These are phyloP conservation scores for Sebastolobus altivelis DNA, from an alignment of 2,797 vertebrate species.

Conservation along the genomic window DNA sequence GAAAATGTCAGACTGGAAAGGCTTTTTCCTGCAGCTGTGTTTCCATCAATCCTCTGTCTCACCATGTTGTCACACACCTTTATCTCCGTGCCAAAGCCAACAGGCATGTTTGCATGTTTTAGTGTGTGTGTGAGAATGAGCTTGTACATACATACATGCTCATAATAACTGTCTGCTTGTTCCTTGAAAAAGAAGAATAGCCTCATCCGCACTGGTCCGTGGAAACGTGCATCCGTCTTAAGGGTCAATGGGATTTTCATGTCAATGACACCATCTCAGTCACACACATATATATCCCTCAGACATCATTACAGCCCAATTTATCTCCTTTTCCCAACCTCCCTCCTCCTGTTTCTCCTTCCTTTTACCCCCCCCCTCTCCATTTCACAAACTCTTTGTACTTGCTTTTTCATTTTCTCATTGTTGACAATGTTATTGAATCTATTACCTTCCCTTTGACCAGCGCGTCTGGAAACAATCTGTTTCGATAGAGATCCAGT, in stretches of 20 bases:
- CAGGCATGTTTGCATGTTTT: constrained; percentile 15
- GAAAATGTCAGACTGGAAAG: constrained; percentile 49
- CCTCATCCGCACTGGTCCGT: constrained; percentile 6
- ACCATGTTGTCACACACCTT: background rate
- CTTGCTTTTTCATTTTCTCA: background rate
- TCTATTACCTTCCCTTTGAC: constrained; percentile 59
- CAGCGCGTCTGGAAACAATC: background rate
- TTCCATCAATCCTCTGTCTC: constrained; percentile 33
- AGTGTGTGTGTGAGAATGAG: background rate
- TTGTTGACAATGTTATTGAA: constrained; percentile 55
- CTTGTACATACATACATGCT: background rate
- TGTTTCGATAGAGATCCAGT: constrained; percentile 14
- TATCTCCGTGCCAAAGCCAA: background rate
- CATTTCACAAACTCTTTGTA: constrained; percentile 23
- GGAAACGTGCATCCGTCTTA: constrained; percentile 33
- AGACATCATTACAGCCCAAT: constrained; percentile 29
- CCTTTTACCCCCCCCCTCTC: background rate
- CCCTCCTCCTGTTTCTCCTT: background rate
- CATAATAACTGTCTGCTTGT: constrained; percentile 4
- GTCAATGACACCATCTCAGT: constrained; percentile 39
- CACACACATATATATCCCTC: constrained; percentile 34
- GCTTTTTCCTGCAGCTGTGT: constrained; percentile 7
- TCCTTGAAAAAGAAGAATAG: constrained; percentile 4
- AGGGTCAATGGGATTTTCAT: constrained; percentile 44
- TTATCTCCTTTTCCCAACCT: constrained; percentile 12